Base-by-base conservation (phyloP, 2,888 invertebrate species). In the Apamea sordens region DNA sequence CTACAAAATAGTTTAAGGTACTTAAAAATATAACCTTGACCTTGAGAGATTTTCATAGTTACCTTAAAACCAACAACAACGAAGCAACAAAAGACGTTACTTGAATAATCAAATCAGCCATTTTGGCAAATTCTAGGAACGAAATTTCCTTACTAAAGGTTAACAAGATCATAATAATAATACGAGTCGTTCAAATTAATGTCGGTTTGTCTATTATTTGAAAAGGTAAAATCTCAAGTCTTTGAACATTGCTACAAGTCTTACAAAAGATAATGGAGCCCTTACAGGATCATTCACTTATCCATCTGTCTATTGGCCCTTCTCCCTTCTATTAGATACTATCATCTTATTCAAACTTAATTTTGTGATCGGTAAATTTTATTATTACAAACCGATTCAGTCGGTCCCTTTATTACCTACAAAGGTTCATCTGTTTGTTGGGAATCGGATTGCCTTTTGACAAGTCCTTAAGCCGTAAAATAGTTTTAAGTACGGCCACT, bases 311-410 rank as follows among this genome's bases (percentile, higher is more conserved):
- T 59, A 80, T 85, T 71, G 80, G 44, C 10, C 63, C 63, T 80
- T 70, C 21, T 63, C 59, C 36, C 15, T 75, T 61, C 72, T 72
- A 68, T 64, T 61, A 69, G 59, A 68, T 63, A 72, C 64, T 41
- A 81, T 73, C 73, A 44, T 61, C 73, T 47, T 85, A 82, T 80
- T 83, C 83, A 82, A 83, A 82, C 76, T 86, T 86, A 83, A 86
- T 86, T 83, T 83, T 76, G 83, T 82, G 83, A 82, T 83, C 86
- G 59, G 82, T 86, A 73, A 76, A 82, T 86, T 86, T 86, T 83
- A 86, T 70, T 76, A 86, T 82, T 73, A 82, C 73, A 76, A 63
- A 76, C 82, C 65, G 18, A 86, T 73, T 82, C 47, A 10, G n/a
- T n/a, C 36, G 76, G 36, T 21, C n/a, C 69, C 32, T 86, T 86